A percentile compares a stretch with the other conserved stretches of the same genome.
Evolutionary conservation across 1,140 invertebrate species (phyloP).

Genomic region (Zaprionus nigranus): DNA sequence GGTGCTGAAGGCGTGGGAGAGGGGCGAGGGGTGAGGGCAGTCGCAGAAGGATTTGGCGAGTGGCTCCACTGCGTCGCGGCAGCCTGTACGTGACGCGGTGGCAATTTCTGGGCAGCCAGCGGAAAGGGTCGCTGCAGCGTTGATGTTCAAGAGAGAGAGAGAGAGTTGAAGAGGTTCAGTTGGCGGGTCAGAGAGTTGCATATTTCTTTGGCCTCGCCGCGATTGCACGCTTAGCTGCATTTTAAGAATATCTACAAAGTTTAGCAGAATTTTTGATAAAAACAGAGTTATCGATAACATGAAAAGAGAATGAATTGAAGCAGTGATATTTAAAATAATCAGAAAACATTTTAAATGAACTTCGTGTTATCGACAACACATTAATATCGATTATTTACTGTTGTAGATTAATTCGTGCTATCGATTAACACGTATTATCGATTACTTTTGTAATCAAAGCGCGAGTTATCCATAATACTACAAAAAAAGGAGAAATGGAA

Average conservation of each 20-base stretch:
- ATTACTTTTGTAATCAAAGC: no score
- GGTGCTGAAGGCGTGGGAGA: background rate
- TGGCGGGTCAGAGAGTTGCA: constrained; percentile 18
- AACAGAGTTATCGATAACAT: background rate
- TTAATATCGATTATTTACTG: background rate
- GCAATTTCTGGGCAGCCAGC: constrained; percentile 20
- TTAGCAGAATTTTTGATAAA: background rate
- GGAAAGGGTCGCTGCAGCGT: constrained; percentile 1
- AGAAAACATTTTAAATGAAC: no score
- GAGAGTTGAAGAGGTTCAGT: constrained; percentile 13
- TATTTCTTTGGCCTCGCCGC: background rate
- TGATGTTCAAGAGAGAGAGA: background rate
- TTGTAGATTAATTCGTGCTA: background rate
- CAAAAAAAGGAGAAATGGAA: no score
- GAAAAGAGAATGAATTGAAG: background rate
- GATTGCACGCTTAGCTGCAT: background rate
- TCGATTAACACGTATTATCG: no score
- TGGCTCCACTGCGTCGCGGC: constrained; percentile 4
- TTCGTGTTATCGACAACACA: background rate
- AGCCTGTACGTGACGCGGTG: constrained; percentile 40
- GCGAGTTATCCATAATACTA: no score
- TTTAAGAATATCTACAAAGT: background rate
- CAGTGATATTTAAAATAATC: background rate
- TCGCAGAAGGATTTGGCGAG: constrained; percentile 29
- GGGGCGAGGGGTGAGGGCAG: background rate